These are phyloP conservation scores for Cancer borealis DNA, from an alignment of 2,888 invertebrate species.

Conservation along the genomic window DNA sequence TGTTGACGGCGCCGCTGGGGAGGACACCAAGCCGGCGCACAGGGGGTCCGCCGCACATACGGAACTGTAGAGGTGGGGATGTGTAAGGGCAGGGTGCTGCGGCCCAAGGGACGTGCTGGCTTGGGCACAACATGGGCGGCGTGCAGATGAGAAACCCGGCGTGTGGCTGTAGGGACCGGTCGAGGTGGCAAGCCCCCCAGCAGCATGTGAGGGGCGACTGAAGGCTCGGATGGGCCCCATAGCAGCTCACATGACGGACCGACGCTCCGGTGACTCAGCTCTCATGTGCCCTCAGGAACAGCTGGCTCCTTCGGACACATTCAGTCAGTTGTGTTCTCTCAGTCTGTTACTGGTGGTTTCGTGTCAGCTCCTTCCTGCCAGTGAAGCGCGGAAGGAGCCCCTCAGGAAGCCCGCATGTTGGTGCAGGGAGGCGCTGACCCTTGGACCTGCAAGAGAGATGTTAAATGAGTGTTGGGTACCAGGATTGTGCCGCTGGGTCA, in stretches of 20 bases:
- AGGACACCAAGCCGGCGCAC: slow-evolving; percentile 55
- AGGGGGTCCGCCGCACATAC: slow-evolving; percentile 58
- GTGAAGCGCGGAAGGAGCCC: slow-evolving; percentile 64
- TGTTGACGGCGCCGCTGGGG: slow-evolving; percentile 37
- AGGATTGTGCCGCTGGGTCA: not conserved
- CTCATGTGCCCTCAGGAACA: slow-evolving; percentile 2
- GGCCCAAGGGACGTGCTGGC: slow-evolving; percentile 46
- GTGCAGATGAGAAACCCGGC: slow-evolving; percentile 54
- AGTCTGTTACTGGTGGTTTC: not conserved
- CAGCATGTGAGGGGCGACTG: slow-evolving; percentile 59
- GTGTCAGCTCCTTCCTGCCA: slow-evolving; percentile 71
- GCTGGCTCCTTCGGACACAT: slow-evolving; percentile 5
- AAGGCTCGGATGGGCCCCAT: slow-evolving; percentile 71
- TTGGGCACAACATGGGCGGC: slow-evolving; percentile 62
- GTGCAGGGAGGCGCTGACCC: slow-evolving; percentile 54
- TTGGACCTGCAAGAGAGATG: slow-evolving; percentile 57
- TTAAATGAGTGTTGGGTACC: not conserved
- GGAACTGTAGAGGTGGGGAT: slow-evolving; percentile 40
- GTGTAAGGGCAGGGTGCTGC: slow-evolving; percentile 35
- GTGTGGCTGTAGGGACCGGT: slow-evolving; percentile 63
- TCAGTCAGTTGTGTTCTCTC: not conserved
- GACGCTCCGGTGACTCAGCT: not conserved
- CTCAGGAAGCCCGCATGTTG: slow-evolving; percentile 66
- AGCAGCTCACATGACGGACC: slow-evolving; percentile 54
- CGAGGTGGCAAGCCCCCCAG: slow-evolving; percentile 57